These are phyloP conservation scores for Synanthedon myopaeformis DNA, from an alignment of 2,888 invertebrate genomes.

Conservation along the genomic window DNA sequence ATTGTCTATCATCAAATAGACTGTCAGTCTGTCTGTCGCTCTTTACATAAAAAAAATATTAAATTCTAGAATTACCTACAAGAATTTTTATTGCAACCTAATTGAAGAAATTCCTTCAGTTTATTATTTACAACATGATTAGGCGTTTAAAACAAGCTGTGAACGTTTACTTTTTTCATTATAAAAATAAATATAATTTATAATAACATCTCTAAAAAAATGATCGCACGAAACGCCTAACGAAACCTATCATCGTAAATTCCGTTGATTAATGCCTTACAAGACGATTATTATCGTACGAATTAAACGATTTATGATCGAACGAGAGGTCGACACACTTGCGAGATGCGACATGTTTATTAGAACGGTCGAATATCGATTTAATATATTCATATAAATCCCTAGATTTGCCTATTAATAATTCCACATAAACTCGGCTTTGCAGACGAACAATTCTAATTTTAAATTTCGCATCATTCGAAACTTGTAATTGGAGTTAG, in stretches of 20 bases:
- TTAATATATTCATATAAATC: conserved; percentile 42
- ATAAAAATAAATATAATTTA: neutral
- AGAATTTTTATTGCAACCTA: too few relatives aligned
- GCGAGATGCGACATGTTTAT: conserved; percentile 38
- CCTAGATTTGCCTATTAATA: conserved; percentile 29
- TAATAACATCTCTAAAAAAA: neutral
- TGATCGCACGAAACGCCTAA: neutral
- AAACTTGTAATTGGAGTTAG: neutral
- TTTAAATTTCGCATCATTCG: neutral
- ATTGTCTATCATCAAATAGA: too few relatives aligned
- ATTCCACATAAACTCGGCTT: conserved; percentile 7
- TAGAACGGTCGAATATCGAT: conserved; percentile 27
- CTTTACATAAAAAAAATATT: too few relatives aligned
- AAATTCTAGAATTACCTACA: too few relatives aligned
- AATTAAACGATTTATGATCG: conserved; percentile 9
- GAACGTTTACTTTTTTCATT: neutral
- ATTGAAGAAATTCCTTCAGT: too few relatives aligned
- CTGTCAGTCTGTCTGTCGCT: too few relatives aligned
- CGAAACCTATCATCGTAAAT: conserved; percentile 1
- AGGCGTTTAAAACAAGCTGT: too few relatives aligned
- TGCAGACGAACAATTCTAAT: neutral
- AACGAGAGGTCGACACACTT: conserved; percentile 10
- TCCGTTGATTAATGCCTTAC: conserved; percentile 8
- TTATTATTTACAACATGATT: too few relatives aligned
- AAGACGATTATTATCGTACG: conserved; percentile 10